Percentiles rank a stretch among this genome's conserved stretches.
phyloP scores from a whole-genome alignment of 2,797 vertebrate genomes.

The Malacoraja senta region DNA sequence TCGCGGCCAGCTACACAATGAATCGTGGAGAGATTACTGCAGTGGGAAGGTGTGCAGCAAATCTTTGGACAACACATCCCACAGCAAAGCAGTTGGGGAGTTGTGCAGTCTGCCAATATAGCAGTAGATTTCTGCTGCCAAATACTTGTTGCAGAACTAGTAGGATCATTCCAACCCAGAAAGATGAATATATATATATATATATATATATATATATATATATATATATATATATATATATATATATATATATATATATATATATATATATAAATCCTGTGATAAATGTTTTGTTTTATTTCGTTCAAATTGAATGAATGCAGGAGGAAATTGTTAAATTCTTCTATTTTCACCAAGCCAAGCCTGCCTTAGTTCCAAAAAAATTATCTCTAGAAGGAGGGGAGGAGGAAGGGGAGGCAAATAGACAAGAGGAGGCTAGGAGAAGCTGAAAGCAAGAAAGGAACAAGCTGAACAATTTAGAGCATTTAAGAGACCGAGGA shows the following conservation, averaged over 20 bases:
- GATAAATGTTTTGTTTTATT: background rate
- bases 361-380: background rate
- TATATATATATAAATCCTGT: background rate
- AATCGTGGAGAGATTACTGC: background rate
- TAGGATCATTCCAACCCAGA: background rate
- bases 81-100: background rate
- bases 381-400: background rate
- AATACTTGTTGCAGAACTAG: background rate
- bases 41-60: background rate
- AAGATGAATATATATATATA: background rate
- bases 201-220: background rate
- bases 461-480: background rate
- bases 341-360: background rate
- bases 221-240: background rate
- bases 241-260: background rate
- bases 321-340: background rate
- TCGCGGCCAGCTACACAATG: background rate
- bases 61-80: background rate
- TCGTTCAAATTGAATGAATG: constrained; percentile 6
- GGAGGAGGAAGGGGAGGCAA: background rate
- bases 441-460: background rate
- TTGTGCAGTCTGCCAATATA: background rate
- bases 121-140: background rate
- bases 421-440: background rate
- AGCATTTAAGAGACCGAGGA: background rate